Base-by-base conservation (phyloP, 2,797 vertebrate species). In the Delichon dasypus region DNA sequence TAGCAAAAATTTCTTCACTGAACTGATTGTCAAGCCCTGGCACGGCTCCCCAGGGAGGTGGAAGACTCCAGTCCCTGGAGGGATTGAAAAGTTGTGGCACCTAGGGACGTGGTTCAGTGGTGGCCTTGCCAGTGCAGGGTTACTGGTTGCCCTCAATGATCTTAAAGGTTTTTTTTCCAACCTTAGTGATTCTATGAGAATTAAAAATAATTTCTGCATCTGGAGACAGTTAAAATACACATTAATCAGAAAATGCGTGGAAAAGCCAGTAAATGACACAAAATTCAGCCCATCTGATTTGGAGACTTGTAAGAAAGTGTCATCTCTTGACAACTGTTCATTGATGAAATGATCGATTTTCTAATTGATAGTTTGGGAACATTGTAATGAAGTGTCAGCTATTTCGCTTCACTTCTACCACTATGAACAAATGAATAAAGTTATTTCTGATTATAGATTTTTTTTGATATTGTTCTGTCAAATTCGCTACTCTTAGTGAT, bases 1-100 rank as follows among this genome's bases (percentile, higher is more conserved):
- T 2, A 4, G 10, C 0, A 2, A 29, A 30, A 19, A 22, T 26
- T 34, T 19, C 11, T 18, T 48, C 13, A 3, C 32, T 21, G 11
- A 8, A 4, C 29, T 25, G 22, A 2, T 14, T n/a, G 23, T 44
- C 10, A n/a, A 60, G 17, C 32, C 36, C 23, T 38, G 32, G 27
- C 22, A 34, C 7, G 61, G 12, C 5, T 60, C 10, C 25, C 13
- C 40, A 36, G 30, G 26, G 16, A 23, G 22, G 30, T 11, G 45
- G 11, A 38, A 58, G 66, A 27, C 12, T 61, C 36, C 7, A 9
- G 16, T 22, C 20, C 47, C 25, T 72, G 53, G 18, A 32, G 38
- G 8, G 21, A 32, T 75, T 51, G 47, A 17, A 21, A 80, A 34
- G 10, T 4, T 71, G n/a, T 71, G 45, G 25, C 9, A 38, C 42